Evolutionary conservation across 2,797 vertebrate species (phyloP).

Genomic region (Enteromius viviparus): DNA sequence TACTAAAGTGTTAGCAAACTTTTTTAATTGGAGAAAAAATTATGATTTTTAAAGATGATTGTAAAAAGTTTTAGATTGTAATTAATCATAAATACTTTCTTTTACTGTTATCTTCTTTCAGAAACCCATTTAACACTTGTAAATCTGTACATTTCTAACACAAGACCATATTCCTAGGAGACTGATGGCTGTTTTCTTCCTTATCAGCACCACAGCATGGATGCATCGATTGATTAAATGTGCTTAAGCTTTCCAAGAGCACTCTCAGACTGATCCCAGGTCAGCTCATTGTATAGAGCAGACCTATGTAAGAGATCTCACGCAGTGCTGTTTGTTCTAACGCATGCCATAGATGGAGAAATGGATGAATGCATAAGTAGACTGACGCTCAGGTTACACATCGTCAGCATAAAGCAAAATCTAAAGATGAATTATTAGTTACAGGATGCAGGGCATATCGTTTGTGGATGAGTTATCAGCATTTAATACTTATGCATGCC

Average conservation of each 20-base stretch:
- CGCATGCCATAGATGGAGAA: background rate
- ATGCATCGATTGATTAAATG: conserved; percentile 34
- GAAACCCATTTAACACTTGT: background rate
- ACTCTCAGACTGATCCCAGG: conserved; percentile 22
- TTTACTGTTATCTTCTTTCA: background rate
- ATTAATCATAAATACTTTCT: background rate
- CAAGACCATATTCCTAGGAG: background rate
- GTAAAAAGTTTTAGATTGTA: background rate
- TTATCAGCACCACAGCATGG: conserved; percentile 25
- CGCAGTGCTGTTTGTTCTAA: background rate
- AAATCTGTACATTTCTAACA: background rate
- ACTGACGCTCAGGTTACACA: conserved; percentile 37
- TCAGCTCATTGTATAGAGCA: conserved; percentile 7
- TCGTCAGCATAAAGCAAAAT: conserved; percentile 39
- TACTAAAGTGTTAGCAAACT: no score
- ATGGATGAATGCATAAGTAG: background rate
- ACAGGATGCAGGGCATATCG: conserved; percentile 28
- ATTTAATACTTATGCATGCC: conserved; percentile 32
- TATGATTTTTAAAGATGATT: background rate
- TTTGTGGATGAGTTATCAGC: conserved; percentile 24
- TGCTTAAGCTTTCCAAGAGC: conserved; percentile 17
- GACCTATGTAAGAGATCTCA: conserved; percentile 13
- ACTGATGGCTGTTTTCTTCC: conserved; percentile 9
- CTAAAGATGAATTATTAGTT: conserved; percentile 46
- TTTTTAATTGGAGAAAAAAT: background rate